A percentile compares a stretch with the other conserved stretches of the same genome.
These are phyloP conservation scores for Mamestra brassicae DNA, from an alignment of 2,888 invertebrate species.

Conservation along the genomic window DNA sequence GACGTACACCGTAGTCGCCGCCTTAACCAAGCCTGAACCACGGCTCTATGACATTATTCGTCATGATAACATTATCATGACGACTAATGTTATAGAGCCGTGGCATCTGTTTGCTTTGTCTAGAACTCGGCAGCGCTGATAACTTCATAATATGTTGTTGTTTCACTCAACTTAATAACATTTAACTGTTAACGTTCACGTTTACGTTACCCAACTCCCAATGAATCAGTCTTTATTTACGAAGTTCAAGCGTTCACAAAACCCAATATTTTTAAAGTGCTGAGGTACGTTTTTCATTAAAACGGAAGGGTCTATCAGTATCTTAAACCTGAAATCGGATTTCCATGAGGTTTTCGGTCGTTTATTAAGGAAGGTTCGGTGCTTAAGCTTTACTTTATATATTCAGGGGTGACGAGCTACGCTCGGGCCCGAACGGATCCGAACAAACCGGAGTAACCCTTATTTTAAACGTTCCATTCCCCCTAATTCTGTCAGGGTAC, in stretches of 20 bases:
- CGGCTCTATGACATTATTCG: constrained; percentile 37
- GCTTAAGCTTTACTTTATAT: constrained; percentile 48
- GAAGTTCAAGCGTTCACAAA: constrained; percentile 5
- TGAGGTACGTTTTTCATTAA: constrained; percentile 35
- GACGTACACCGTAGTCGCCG: too few species aligned
- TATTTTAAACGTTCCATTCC: constrained; percentile 29
- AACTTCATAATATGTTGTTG: constrained; percentile 22
- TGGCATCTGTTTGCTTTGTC: constrained; percentile 38
- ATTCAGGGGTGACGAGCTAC: constrained; percentile 39
- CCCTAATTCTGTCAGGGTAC: constrained; percentile 4
- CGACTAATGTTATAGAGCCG: constrained; percentile 38
- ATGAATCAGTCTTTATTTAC: constrained; percentile 2
- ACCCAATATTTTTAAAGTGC: constrained; percentile 27
- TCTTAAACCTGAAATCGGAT: constrained; percentile 52
- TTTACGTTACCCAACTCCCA: constrained; percentile 11
- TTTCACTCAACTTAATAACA: constrained; percentile 9
- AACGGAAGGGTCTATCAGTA: constrained; percentile 47
- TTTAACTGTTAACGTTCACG: constrained; percentile 1
- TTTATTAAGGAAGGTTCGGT: constrained; percentile 52
- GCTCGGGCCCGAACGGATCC: constrained; percentile 10
- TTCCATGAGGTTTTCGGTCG: constrained; percentile 55
- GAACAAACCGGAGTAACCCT: constrained; percentile 6
- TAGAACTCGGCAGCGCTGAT: constrained; percentile 19
- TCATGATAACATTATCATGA: constrained; percentile 36
- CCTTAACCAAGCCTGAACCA: neutral